Percentiles rank a stretch among this genome's conserved stretches.
Evolutionary conservation across 2,888 invertebrate genomes (phyloP).

Genomic region (Gasteruption jaculator): DNA sequence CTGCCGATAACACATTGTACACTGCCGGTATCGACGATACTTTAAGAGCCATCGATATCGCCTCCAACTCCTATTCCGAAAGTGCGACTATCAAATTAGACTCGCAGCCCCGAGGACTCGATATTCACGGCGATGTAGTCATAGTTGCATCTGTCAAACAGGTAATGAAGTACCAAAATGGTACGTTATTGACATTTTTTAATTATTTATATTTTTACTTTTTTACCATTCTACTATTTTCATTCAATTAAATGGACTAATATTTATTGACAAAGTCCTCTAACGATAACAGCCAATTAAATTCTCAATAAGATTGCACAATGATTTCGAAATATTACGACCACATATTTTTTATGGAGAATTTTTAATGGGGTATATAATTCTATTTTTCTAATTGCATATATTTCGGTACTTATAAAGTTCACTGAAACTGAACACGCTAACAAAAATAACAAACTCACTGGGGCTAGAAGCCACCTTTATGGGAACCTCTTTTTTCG

Average conservation of each 20-base stretch:
- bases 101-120: constrained; percentile 86
- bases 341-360: too few relatives aligned
- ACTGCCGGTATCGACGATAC: constrained; percentile 95
- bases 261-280: neutral
- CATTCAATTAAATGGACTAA: neutral
- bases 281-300: constrained; percentile 47
- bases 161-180: constrained; percentile 54
- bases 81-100: constrained; percentile 68
- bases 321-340: constrained; percentile 8
- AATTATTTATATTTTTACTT: too few relatives aligned
- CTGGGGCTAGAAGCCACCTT: too few relatives aligned
- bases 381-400: too few relatives aligned
- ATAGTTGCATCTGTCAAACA: constrained; percentile 85
- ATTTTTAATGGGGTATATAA: too few relatives aligned
- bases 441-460: constrained; percentile 3
- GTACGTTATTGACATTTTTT: too few relatives aligned
- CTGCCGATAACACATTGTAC: constrained; percentile 66
- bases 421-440: too few relatives aligned
- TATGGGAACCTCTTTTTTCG: too few relatives aligned
- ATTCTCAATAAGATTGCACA: constrained; percentile 8
- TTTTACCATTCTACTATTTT: too few relatives aligned
- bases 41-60: constrained; percentile 56
- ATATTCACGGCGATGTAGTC: constrained; percentile 66
- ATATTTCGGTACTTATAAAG: too few relatives aligned
- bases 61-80: constrained; percentile 62